These are phyloP conservation scores for Procambarus clarkii DNA, from an alignment of 1,140 invertebrate genomes.

Conservation along the genomic window DNA sequence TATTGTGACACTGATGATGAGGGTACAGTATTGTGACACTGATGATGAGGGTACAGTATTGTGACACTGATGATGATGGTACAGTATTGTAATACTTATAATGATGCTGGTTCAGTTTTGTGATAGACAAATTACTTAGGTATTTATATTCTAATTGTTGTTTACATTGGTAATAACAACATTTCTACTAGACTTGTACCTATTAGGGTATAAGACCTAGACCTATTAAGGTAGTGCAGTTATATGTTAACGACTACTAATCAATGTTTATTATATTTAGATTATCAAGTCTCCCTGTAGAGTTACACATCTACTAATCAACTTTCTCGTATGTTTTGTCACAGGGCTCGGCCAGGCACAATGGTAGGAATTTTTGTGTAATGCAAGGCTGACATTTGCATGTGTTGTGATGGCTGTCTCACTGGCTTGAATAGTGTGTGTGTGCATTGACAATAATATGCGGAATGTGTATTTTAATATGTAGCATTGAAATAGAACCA, in stretches of 20 bases:
- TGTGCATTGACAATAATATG: neutral
- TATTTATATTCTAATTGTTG: no score
- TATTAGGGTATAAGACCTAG: neutral
- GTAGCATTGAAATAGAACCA: no score
- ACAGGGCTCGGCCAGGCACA: constrained; percentile 66
- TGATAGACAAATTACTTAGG: no score
- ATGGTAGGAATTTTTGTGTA: constrained; percentile 49
- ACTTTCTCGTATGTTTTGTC: constrained; percentile 43
- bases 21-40: no score
- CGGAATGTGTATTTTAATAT: neutral
- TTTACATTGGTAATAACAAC: no score
- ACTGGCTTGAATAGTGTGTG: neutral
- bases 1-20: no score
- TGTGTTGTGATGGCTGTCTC: neutral
- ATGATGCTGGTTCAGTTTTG: no score
- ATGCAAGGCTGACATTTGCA: constrained; percentile 31
- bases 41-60: no score
- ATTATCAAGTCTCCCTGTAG: neutral
- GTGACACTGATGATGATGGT: no score
- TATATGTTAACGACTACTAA: constrained; percentile 2
- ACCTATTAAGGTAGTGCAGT: neutral
- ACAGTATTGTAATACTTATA: no score
- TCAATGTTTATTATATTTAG: constrained; percentile 2
- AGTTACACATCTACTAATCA: constrained; percentile 15
- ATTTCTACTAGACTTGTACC: neutral